Evolutionary conservation across 2,888 invertebrate genomes (phyloP).

Genomic region (Drosophila cracens): DNA sequence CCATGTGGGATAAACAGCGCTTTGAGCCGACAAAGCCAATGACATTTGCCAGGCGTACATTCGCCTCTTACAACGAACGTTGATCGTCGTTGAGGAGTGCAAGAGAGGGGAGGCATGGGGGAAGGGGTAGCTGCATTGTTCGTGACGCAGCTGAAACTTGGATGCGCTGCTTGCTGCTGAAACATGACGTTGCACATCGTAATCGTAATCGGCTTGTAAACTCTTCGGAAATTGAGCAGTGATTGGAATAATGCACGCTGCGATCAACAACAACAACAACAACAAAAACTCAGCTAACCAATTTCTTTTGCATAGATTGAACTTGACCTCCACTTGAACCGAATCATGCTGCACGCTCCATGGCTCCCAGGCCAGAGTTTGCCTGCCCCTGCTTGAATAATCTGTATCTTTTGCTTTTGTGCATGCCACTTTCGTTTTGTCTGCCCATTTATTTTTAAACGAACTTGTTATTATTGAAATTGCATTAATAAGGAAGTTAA

Average conservation of each 20-base stretch:
- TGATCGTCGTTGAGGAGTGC: background rate
- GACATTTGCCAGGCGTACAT: constrained; percentile 70
- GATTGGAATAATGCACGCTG: constrained; percentile 47
- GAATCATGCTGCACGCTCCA: constrained; percentile 1
- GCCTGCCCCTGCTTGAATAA: background rate
- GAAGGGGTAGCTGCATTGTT: constrained; percentile 38
- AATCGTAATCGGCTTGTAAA: constrained; percentile 21
- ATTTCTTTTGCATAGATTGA: constrained; percentile 35
- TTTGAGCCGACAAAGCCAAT: constrained; percentile 59
- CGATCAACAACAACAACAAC: constrained; percentile 10
- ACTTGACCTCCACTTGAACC: constrained; percentile 56
- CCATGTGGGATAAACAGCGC: constrained; percentile 37
- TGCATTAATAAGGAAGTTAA: constrained; percentile 77
- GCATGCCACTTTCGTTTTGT: constrained; percentile 61
- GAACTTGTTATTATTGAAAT: constrained; percentile 68
- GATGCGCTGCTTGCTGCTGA: constrained; percentile 1
- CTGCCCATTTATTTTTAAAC: constrained; percentile 60
- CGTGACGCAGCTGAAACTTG: constrained; percentile 51
- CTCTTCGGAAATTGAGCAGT: constrained; percentile 36
- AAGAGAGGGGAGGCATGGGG: background rate
- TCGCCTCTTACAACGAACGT: constrained; percentile 53
- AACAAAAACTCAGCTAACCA: constrained; percentile 3
- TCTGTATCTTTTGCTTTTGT: constrained; percentile 1
- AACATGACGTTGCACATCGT: constrained; percentile 59
- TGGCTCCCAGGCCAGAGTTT: constrained; percentile 5